Conservation (phyloP, 2,113 vertebrate genomes). For the Nettapus auritus region DNA sequence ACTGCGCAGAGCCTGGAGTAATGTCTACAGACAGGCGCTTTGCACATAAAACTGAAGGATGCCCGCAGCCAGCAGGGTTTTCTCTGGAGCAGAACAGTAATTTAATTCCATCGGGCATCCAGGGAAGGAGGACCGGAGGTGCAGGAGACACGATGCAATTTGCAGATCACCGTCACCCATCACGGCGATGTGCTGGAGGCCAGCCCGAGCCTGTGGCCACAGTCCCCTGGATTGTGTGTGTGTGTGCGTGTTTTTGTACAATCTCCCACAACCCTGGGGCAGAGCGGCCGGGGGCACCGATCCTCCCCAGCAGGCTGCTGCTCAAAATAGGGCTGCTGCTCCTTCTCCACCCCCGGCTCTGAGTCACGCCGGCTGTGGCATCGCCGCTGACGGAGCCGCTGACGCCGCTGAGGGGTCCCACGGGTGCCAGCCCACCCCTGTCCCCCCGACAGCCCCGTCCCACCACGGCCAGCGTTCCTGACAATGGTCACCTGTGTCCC, state of each 20-base stretch:
- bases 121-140: background rate
- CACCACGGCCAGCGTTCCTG: background rate
- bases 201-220: rapidly evolving
- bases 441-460: background rate
- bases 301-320: background rate
- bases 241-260: no score
- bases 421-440: background rate
- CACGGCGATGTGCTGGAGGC: background rate
- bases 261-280: background rate
- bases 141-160: background rate
- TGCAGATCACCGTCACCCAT: background rate
- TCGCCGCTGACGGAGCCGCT: background rate
- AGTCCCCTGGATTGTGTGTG: background rate
- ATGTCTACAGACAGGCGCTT: background rate
- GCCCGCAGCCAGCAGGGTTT: background rate
- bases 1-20: background rate
- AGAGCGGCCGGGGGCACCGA: background rate
- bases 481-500: background rate
- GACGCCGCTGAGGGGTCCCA: background rate
- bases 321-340: background rate
- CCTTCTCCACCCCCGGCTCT: background rate
- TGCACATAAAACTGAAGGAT: background rate
- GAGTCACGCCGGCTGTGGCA: background rate
- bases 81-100: background rate
- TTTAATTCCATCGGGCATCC: rapidly evolving